Conservation (phyloP, 1,140 invertebrate species). For the Anagrus nilaparvatae region DNA sequence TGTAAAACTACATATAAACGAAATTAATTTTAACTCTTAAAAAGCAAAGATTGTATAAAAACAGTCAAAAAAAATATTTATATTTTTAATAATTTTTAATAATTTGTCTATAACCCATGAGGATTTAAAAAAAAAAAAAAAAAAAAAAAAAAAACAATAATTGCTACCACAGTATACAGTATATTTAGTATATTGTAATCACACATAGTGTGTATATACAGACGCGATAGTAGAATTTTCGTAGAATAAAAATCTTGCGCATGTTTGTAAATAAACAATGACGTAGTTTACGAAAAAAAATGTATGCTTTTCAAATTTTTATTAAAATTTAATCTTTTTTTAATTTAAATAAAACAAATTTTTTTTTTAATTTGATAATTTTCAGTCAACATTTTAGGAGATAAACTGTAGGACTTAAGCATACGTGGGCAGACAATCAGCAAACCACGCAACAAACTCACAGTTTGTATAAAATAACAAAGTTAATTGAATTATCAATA, state of each 20-base stretch:
- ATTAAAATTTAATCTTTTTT: neutral
- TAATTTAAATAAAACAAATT: neutral
- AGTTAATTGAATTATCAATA: conserved; percentile 9
- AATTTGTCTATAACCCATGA: too few relatives aligned
- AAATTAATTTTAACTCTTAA: too few relatives aligned
- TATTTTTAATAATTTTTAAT: too few relatives aligned
- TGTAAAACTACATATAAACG: too few relatives aligned
- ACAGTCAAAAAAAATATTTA: too few relatives aligned
- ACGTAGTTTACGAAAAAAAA: neutral
- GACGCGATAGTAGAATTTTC: neutral
- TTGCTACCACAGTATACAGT: too few relatives aligned
- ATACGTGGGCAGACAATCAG: neutral
- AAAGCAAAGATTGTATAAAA: too few relatives aligned
- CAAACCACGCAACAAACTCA: neutral
- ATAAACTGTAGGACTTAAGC: neutral
- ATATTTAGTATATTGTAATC: neutral
- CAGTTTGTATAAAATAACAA: conserved; percentile 8
- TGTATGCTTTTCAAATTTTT: neutral
- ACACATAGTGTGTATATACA: neutral
- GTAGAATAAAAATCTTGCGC: neutral
- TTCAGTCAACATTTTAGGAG: conserved; percentile 3
- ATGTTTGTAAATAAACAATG: neutral
- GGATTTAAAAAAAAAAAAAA: too few relatives aligned
- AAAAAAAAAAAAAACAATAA: too few relatives aligned
- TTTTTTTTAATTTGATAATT: neutral